phyloP scores from a whole-genome alignment of 2,888 invertebrate species.

The Stramonita haemastoma region DNA sequence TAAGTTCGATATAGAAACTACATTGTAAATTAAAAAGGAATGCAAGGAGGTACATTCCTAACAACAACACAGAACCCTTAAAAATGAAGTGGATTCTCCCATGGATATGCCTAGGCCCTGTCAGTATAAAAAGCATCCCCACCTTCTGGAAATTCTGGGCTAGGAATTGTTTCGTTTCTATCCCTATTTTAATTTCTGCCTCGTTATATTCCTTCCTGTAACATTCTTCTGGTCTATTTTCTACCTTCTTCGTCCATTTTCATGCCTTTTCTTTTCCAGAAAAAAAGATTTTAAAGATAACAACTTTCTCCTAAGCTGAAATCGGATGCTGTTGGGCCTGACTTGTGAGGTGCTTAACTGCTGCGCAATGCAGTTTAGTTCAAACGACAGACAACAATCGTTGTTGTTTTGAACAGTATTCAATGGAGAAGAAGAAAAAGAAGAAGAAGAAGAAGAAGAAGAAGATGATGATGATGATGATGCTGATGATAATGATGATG shows the following conservation, averaged over 20 bases:
- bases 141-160: neutral
- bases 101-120: neutral
- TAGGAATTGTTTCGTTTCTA: neutral
- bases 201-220: neutral
- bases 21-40: too few species aligned
- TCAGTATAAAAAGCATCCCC: neutral
- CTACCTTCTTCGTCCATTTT: neutral
- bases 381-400: too few species aligned
- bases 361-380: too few species aligned
- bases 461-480: neutral
- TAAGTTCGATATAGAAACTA: too few species aligned
- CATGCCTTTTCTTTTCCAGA: too few species aligned
- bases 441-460: slow-evolving; percentile 5
- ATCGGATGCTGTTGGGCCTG: too few species aligned
- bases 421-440: neutral
- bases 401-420: neutral
- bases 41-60: too few species aligned
- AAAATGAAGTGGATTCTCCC: too few species aligned
- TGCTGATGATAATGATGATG: neutral
- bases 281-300: too few species aligned
- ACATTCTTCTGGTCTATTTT: neutral
- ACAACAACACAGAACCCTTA: too few species aligned
- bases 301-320: too few species aligned
- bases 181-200: neutral
- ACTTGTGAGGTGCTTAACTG: too few species aligned